Evolutionary conservation across 2,888 invertebrate genomes (phyloP), one percentile per base, ranked within the genome.

Genomic region (Agrotis clavis): DNA sequence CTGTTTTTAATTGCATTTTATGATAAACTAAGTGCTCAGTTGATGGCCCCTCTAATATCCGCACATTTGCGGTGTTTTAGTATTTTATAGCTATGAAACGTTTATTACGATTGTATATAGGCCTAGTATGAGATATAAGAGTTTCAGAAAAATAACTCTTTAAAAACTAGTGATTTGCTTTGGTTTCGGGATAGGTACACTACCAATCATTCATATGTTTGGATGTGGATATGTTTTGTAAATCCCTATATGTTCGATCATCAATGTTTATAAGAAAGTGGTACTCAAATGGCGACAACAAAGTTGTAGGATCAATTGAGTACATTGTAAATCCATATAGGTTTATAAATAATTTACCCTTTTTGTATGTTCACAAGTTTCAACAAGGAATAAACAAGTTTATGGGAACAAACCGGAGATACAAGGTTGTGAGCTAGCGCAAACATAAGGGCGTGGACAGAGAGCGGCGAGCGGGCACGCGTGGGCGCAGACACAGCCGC

Each of bases 401-500:
- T 72, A 81, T 76, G 79, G 69, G 71, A 81, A 80, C 65, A 79
- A 73, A 75, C 70, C 68, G 67, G 81, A 82, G 87, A 83, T 90
- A 90, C 90, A 91, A 87, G 89, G 88, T 90, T 89, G 88, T 86
- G 84, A 74, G 87, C 89, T 89, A 92, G 90, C 90, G 89, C 92
- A 92, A 93, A 93, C 91, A 93, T 92, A 93, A 94, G 93, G 95
- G 95, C 94, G 94, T 90, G 92, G 92, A 93, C 92, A 89, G 84
- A 92, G 84, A 84, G 90, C 86, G 83, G 84, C 87, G 86, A 87
- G 87, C 86, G 87, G 81, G 89, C 92, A 91, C 94, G 96, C 95
- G 96, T 95, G 94, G 95, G 94, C 93, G 87, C 90, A 90, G 91
- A 92, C 92, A 93, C 92, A 94, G 92, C 94, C 91, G 92, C 89